These are phyloP conservation scores for Parazoanthus swiftii DNA, from an alignment of 92 coral and sea anemone genomes.

Conservation along the genomic window DNA sequence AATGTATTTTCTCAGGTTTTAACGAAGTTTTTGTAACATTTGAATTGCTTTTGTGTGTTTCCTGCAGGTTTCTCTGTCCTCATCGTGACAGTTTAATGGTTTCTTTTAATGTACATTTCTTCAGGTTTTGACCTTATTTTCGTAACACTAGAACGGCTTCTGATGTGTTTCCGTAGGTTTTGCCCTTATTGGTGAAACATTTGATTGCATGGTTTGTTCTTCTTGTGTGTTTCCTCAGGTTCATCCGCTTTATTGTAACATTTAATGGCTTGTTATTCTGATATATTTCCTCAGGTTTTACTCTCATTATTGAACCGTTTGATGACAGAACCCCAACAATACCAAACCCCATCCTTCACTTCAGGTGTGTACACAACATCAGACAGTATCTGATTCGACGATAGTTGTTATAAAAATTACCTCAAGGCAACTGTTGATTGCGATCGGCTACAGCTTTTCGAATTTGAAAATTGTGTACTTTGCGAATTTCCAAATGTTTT, in stretches of 20 bases:
- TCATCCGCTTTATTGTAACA: background rate
- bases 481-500: too few species aligned
- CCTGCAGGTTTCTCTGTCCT: too few species aligned
- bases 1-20: too few species aligned
- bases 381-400: background rate
- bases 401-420: background rate
- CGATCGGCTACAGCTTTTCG: too few species aligned
- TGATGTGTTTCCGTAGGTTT: background rate
- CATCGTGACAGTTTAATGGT: constrained; percentile 35
- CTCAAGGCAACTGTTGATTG: background rate
- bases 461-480: too few species aligned
- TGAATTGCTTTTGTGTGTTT: background rate
- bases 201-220: background rate
- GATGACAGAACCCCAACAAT: constrained; percentile 99
- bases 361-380: constrained; percentile 60
- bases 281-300: constrained; percentile 60
- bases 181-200: background rate
- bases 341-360: constrained; percentile 95
- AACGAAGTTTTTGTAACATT: background rate
- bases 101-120: too few species aligned
- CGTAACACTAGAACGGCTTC: too few species aligned
- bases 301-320: constrained; percentile 92
- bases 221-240: background rate
- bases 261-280: background rate
- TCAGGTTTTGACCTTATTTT: too few species aligned